Evolutionary conservation across 2,888 invertebrate genomes (phyloP), one percentile per base, ranked within the genome.

Genomic region (Lasioglossum lativentre): DNA sequence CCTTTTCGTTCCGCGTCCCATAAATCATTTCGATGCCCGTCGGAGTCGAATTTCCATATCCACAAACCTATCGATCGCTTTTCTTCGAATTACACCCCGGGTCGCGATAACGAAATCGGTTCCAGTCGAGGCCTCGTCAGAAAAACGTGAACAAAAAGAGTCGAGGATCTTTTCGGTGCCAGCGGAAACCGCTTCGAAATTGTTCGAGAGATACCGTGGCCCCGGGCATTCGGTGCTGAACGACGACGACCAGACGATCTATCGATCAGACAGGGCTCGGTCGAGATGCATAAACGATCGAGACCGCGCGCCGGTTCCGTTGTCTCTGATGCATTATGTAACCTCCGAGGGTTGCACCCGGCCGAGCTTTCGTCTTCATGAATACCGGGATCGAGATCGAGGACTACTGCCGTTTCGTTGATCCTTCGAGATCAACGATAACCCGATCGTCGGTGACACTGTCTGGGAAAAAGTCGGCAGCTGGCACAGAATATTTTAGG

Each of bases 281-380:
- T 90, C 87, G 75, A 73, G 86, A 90, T 87, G 80, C 87, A 88
- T 88, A 89, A 86, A 23, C 82, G 86, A 88, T 89, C 85, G 82
- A n/a, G 47, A 77, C 45, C 10, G 79, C 34, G 34, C 34, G 34
- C 73, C 68, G 63, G 83, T 88, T 85, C 78, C 84, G 85, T 84
- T 85, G 87, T 78, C 77, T 79, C 80, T 85, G 86, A 90, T 91
- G 83, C 89, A 91, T 91, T 90, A 90, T 91, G 91, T 88, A 91
- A 89, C 83, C 85, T 52, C 79, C 76, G 86, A 86, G 88, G 87
- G 78, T 78, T 70, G 47, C 80, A 85, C 82, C 76, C 86, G 73
- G 23, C 40, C 82, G 84, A 27, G 63, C 68, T 81, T 78, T 78
- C 78, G 73, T 79, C 40, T 86, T 84, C 86, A 87, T 83, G 87